phyloP scores from a whole-genome alignment of 1,140 invertebrate genomes.

The Polypedilum pembai region DNA sequence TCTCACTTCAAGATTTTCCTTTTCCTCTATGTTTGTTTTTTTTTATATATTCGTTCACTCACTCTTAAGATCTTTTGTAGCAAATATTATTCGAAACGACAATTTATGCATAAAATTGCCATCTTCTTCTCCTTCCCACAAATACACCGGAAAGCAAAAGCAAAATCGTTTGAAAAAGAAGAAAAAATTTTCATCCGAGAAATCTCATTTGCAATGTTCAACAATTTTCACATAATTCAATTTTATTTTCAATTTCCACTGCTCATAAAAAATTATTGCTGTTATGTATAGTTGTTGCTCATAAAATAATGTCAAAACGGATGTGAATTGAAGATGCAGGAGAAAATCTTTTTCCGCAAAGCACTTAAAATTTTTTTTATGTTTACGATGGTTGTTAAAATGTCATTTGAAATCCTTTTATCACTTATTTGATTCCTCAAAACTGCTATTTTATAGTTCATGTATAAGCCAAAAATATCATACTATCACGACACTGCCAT shows the following conservation, averaged over 20 bases:
- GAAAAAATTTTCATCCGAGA: constrained; percentile 15
- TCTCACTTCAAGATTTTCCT: neutral
- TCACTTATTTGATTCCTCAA: neutral
- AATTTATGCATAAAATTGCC: constrained; percentile 25
- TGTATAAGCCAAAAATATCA: neutral
- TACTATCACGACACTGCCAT: constrained; percentile 5
- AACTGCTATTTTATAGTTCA: neutral
- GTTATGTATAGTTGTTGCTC: constrained; percentile 9
- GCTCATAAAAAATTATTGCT: constrained; percentile 28
- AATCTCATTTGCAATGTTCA: constrained; percentile 22
- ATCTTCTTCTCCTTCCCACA: neutral
- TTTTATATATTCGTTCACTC: too few relatives aligned
- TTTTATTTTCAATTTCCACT: constrained; percentile 28
- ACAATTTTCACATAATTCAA: constrained; percentile 28
- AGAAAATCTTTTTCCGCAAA: neutral
- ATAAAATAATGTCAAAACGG: neutral
- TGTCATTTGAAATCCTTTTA: constrained; percentile 1
- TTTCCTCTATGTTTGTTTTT: too few relatives aligned
- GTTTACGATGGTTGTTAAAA: constrained; percentile 11
- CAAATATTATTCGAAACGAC: constrained; percentile 21
- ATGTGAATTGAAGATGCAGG: neutral
- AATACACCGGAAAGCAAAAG: neutral
- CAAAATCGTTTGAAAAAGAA: neutral
- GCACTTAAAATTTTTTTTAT: neutral
- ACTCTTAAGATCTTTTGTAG: neutral